Evolutionary conservation across 2,888 invertebrate species (phyloP).

Genomic region (Ernsta delagoae): DNA sequence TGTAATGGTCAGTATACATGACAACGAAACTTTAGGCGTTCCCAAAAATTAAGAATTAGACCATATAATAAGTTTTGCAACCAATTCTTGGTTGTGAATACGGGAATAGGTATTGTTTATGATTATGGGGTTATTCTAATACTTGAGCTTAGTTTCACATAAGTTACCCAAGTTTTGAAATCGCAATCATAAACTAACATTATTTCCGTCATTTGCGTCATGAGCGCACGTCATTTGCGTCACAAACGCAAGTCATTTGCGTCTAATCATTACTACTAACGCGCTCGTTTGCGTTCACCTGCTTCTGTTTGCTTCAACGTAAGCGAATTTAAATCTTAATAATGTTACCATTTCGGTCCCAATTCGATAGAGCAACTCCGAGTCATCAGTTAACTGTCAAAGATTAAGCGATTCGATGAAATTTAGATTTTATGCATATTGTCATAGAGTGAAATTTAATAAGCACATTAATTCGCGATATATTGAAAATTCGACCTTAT

Average conservation of each 20-base stretch:
- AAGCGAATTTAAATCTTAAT: constrained; percentile 1
- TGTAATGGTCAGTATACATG: too few species aligned
- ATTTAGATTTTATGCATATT: constrained; percentile 3
- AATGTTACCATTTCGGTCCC: background rate
- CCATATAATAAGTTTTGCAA: too few species aligned
- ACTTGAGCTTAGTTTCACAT: background rate
- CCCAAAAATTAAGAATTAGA: too few species aligned
- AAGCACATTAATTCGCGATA: background rate
- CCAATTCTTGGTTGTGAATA: too few species aligned
- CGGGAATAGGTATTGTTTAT: too few species aligned
- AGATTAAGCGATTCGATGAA: background rate
- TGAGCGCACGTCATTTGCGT: background rate
- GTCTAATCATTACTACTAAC: constrained; percentile 5
- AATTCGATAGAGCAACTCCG: background rate
- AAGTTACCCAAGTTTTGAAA: background rate
- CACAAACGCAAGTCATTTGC: background rate
- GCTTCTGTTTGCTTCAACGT: background rate
- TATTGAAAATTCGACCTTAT: constrained; percentile 3
- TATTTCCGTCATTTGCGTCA: constrained; percentile 3
- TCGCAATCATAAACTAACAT: background rate
- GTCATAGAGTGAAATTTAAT: background rate
- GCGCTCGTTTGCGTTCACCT: constrained; percentile 5
- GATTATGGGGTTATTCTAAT: too few species aligned
- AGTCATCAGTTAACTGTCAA: background rate
- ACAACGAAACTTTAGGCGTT: too few species aligned